A percentile compares a stretch with the other conserved stretches of the same genome.
Evolutionary conservation across 2,113 vertebrate genomes (phyloP).

Genomic region (Neogale vison): DNA sequence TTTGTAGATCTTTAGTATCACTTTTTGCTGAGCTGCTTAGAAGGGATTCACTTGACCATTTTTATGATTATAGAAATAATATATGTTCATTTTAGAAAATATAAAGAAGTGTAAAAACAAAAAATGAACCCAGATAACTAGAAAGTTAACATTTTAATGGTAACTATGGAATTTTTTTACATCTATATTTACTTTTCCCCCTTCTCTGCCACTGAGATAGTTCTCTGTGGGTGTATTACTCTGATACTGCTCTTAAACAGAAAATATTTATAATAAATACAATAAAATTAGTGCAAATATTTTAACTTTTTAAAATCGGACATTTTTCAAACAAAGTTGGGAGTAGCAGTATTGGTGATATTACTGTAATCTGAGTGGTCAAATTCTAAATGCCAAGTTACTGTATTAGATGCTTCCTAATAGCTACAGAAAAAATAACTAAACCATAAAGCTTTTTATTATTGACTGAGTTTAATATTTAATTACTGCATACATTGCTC

Average conservation of each 20-base stretch:
- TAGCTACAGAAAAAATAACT: neutral
- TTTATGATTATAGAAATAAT: neutral
- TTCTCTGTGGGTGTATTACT: slow-evolving; percentile 16
- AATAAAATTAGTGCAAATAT: neutral
- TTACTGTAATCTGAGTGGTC: slow-evolving; percentile 38
- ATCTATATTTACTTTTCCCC: neutral
- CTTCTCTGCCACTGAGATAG: neutral
- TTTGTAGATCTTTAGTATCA: slow-evolving; percentile 3
- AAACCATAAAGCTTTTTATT: slow-evolving; percentile 20
- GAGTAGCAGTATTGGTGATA: slow-evolving; percentile 7
- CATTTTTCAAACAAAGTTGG: slow-evolving; percentile 41
- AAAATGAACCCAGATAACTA: slow-evolving; percentile 1
- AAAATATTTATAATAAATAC: neutral
- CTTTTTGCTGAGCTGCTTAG: slow-evolving; percentile 18
- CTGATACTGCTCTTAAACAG: neutral
- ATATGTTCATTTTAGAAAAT: slow-evolving; percentile 47
- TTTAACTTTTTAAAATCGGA: slow-evolving; percentile 31
- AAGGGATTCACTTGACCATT: slow-evolving; percentile 8
- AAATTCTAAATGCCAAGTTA: slow-evolving; percentile 36
- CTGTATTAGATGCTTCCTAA: neutral
- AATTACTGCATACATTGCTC: slow-evolving; percentile 32
- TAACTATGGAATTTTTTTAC: slow-evolving; percentile 25
- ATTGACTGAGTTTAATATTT: slow-evolving; percentile 48
- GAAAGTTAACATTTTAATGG: slow-evolving; percentile 35
- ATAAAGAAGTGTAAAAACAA: slow-evolving; percentile 34